These are phyloP conservation scores for Stenopsyche tienmushanensis DNA, from an alignment of 1,140 invertebrate genomes.

Conservation along the genomic window DNA sequence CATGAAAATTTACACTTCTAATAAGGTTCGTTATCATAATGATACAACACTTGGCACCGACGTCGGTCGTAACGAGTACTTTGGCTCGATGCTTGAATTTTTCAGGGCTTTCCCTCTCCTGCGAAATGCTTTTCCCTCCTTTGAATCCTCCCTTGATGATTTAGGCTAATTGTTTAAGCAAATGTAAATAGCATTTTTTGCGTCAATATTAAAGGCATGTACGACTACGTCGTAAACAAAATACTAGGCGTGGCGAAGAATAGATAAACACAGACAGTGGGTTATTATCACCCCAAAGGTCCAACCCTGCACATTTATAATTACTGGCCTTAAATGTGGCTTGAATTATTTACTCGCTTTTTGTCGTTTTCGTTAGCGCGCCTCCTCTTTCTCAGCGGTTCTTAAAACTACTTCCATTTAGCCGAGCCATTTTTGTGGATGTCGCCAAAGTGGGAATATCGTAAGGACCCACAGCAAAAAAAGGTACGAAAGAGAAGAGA, in stretches of 20 bases:
- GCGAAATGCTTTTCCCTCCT: too few species aligned
- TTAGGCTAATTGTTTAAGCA: neutral
- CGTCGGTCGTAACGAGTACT: neutral
- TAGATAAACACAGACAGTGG: neutral
- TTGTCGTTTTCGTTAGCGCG: neutral
- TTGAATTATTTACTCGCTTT: conserved; percentile 9
- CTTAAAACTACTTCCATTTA: neutral
- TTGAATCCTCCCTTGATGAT: too few species aligned
- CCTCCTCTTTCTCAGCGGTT: neutral
- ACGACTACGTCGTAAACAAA: neutral
- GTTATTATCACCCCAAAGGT: neutral
- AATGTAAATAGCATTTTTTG: neutral
- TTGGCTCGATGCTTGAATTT: conserved; percentile 4
- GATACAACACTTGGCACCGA: conserved; percentile 20
- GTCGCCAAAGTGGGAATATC: too few species aligned
- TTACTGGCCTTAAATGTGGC: conserved; percentile 3
- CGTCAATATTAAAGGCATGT: neutral
- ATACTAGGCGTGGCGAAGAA: neutral
- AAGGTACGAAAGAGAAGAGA: too few species aligned
- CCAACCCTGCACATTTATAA: neutral
- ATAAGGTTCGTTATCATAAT: conserved; percentile 36
- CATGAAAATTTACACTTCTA: conserved; percentile 27
- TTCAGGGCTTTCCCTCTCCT: neutral
- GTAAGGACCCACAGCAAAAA: too few species aligned
- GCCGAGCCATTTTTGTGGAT: too few species aligned